These are phyloP conservation scores for Calidris pugnax DNA, from an alignment of 2,113 vertebrate species.

Conservation along the genomic window DNA sequence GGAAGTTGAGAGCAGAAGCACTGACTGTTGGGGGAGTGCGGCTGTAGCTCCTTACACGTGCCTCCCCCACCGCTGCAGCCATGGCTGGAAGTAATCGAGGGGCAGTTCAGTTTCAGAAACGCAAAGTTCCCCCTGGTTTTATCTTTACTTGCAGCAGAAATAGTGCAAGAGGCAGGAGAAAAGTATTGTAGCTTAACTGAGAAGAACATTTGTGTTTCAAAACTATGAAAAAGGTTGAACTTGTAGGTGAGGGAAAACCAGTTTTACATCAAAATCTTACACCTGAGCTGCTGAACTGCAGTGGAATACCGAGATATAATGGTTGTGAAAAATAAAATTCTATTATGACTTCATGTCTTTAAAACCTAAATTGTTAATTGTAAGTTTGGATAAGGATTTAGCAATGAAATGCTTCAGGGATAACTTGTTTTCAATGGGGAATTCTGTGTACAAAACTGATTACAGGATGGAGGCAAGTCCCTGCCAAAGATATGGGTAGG, in stretches of 20 bases:
- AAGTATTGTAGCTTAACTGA: not conserved
- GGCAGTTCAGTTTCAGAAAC: not conserved
- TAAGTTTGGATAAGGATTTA: constrained; percentile 20
- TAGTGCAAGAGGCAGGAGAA: not conserved
- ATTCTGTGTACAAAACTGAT: constrained; percentile 20
- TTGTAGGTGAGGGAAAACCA: not conserved
- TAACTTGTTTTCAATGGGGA: constrained; percentile 30
- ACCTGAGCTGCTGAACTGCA: not conserved
- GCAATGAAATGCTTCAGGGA: constrained; percentile 13
- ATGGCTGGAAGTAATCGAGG: not conserved
- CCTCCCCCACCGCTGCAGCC: not conserved
- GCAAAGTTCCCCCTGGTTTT: not conserved
- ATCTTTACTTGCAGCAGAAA: not conserved
- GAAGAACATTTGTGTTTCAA: not conserved
- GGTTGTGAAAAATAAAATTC: not conserved
- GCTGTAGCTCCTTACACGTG: not conserved
- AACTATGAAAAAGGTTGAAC: not conserved
- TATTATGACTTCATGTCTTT: not conserved
- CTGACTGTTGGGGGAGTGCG: not conserved
- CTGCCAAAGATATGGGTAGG: constrained; percentile 25
- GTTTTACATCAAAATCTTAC: not conserved
- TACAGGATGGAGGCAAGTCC: constrained; percentile 20
- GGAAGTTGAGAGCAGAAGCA: not conserved
- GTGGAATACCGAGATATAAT: not conserved
- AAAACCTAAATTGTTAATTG: not conserved